Base-by-base conservation (phyloP, 64 coral and sea anemone species). In the Hydrozoanthus tunicans region DNA sequence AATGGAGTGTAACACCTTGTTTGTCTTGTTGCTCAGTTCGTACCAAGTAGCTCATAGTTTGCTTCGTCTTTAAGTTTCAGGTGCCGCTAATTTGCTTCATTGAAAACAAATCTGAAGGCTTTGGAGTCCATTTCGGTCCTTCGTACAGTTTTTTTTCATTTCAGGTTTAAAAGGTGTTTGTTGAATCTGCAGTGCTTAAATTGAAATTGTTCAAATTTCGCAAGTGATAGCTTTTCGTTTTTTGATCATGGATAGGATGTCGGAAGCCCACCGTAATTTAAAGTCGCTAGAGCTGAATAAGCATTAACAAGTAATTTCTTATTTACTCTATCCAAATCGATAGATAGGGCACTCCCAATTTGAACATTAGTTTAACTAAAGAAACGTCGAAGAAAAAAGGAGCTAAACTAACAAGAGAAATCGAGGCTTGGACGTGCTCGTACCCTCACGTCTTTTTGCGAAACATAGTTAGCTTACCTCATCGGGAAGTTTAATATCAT, bases 401-500 rank as follows among this genome's bases (percentile, higher is more conserved):
- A 43, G 32, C 32, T 43, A 43, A 43, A 43, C 32, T 43, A 43
- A 43, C 32, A 43, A 43, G 32, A 43, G 32, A 43, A 62, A 62
- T 62, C 60, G 6, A 62, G 6, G 12, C 60, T 3, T 62, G 0
- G 3, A 62, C 60, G 60, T 62, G 12, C 60, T 62, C 12, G 12
- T 12, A 12, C 12, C 6, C 0, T 62, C 69, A 17, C 6, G 6
- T 17, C 69, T 72, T 72, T 52, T 20, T 20, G 20, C 20, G 11
- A 0, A 53, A 23, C 59, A 65, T 3, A 54, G 15, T 57, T 13
- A 27, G 8, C 75, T 61, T 81, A 98, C 96, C 89, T 98, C 96
- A 81, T 98, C 96, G 56, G 93, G 91, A 5, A 95, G 86, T 84
- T 95, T 93, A 17, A 95, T 89, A 14, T 73, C 89, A 53, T 93